Conservation (phyloP, 2,113 vertebrate species). For the Aepyceros melampus region DNA sequence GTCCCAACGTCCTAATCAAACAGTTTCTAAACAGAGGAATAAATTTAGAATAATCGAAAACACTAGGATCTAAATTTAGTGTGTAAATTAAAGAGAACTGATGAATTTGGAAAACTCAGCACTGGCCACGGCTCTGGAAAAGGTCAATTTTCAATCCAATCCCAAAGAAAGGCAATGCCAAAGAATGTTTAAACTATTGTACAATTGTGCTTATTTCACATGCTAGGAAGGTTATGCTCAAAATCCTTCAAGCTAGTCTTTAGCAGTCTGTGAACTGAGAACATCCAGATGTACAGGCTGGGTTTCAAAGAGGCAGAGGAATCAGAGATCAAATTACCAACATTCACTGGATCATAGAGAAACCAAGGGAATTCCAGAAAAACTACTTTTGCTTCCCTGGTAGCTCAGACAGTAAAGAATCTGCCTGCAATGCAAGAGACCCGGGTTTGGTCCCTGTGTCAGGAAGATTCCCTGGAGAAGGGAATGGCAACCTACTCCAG, state of each 20-base stretch:
- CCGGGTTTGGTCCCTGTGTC: fast-evolving
- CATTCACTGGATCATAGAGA: neutral
- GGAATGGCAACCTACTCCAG: neutral
- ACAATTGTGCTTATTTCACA: neutral
- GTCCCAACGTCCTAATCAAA: neutral
- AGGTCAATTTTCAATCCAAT: neutral
- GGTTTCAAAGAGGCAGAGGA: neutral
- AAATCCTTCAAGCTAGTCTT: neutral
- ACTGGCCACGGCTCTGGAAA: neutral
- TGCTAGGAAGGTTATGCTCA: neutral
- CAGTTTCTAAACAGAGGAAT: neutral
- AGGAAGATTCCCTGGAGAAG: neutral
- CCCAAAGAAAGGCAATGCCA: neutral
- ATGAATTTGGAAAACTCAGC: neutral
- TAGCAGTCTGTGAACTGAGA: neutral
- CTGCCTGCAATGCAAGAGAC: neutral
- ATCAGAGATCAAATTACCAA: neutral
- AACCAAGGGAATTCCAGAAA: neutral
- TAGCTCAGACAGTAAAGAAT: neutral
- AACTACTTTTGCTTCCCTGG: neutral
- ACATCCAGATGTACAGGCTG: neutral
- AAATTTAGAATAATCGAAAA: too few species aligned
- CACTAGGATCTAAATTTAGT: too few species aligned
- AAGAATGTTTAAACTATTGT: neutral
- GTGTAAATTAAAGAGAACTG: too few species aligned